Percentiles rank a stretch among this genome's conserved stretches.
Evolutionary conservation across 2,888 invertebrate species (phyloP).

Genomic region (Allophyes oxyacanthae): DNA sequence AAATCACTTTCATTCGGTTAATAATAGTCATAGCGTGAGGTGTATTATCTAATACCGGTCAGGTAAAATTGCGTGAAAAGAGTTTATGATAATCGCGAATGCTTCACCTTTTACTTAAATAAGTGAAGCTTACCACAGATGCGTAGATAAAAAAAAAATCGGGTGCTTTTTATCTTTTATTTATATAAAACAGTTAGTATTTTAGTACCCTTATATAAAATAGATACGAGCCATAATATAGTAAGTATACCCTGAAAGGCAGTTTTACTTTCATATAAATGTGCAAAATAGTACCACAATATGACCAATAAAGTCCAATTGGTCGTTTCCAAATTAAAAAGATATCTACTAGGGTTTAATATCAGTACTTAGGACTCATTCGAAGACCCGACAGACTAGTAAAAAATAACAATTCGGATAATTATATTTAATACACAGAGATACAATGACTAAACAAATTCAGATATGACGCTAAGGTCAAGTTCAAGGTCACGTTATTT

Average conservation of each 20-base stretch:
- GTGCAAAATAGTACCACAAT: slow-evolving; percentile 16
- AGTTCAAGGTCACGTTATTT: slow-evolving; percentile 50
- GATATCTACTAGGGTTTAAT: too few species aligned
- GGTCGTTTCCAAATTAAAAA: slow-evolving; percentile 26
- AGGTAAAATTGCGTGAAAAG: slow-evolving; percentile 5
- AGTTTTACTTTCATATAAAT: slow-evolving; percentile 26
- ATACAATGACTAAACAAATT: background rate
- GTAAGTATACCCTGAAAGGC: slow-evolving; percentile 3
- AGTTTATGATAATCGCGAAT: background rate
- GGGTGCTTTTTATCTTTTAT: too few species aligned
- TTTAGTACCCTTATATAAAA: too few species aligned
- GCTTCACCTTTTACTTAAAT: background rate
- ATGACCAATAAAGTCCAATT: slow-evolving; percentile 22
- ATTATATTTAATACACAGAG: background rate
- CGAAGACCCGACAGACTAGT: slow-evolving; percentile 1
- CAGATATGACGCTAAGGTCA: slow-evolving; percentile 30
- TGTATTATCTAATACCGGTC: slow-evolving; percentile 7
- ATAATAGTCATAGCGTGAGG: slow-evolving; percentile 4
- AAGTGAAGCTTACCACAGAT: background rate
- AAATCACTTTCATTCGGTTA: slow-evolving; percentile 1
- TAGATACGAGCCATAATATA: background rate
- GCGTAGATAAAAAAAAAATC: background rate
- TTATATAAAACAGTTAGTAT: too few species aligned
- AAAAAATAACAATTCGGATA: slow-evolving; percentile 6
- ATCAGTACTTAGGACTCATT: slow-evolving; percentile 6